Evolutionary conservation across 1,140 invertebrate species (phyloP).

Genomic region (Rhizoglyphus robini): DNA sequence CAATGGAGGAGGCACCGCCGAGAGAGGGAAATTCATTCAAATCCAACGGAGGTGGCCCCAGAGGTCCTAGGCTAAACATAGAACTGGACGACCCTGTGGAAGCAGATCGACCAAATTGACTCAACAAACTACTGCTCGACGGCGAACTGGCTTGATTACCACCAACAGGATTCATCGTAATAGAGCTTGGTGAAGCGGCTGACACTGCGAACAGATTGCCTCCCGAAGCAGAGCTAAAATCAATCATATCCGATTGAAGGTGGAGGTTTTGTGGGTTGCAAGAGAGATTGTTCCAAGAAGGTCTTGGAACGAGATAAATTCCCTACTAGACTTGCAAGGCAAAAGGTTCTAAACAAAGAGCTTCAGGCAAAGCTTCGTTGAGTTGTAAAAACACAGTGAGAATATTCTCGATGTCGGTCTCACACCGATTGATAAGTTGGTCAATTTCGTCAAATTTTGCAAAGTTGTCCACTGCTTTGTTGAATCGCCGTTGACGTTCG

Average conservation of each 20-base stretch:
- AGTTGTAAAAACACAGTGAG: slow-evolving; percentile 6
- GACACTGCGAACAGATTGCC: neutral
- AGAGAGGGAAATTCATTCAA: slow-evolving; percentile 25
- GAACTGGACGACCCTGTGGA: neutral
- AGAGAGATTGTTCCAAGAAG: neutral
- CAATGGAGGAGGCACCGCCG: neutral
- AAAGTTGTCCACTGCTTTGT: slow-evolving; percentile 18
- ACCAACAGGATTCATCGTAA: neutral
- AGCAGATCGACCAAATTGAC: neutral
- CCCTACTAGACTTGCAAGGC: neutral
- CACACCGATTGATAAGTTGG: slow-evolving; percentile 8
- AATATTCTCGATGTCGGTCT: slow-evolving; percentile 11
- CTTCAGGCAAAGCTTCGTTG: slow-evolving; percentile 16
- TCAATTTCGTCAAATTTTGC: slow-evolving; percentile 18
- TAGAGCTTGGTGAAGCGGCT: neutral
- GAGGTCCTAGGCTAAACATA: neutral
- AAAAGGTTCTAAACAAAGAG: slow-evolving; percentile 15
- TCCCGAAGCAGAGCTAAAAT: neutral
- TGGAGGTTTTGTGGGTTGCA: neutral
- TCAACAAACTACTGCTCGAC: neutral
- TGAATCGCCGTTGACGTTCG: slow-evolving; percentile 15
- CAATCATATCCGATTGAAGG: neutral
- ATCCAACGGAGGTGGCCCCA: slow-evolving; percentile 20
- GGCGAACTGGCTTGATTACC: neutral
- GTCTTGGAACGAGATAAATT: too few species aligned